These are phyloP conservation scores for Sphenodon punctatus DNA, from an alignment of 2,797 vertebrate species.

Conservation along the genomic window DNA sequence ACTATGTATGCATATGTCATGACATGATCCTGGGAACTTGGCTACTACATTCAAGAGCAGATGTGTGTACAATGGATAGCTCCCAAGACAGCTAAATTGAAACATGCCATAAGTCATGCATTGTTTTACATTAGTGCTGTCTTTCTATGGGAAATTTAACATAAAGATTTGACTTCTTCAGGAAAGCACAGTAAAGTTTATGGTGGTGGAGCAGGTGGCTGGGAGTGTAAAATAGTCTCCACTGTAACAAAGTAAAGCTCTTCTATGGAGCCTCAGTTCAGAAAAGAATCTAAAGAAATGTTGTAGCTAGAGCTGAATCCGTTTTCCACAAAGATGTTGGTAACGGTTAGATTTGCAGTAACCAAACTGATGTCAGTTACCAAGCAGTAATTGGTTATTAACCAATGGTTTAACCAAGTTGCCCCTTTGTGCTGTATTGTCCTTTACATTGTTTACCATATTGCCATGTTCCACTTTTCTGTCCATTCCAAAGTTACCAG, in stretches of 20 bases:
- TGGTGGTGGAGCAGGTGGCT: not conserved
- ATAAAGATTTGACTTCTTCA: not conserved
- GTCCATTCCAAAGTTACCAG: no score
- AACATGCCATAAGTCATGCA: slow-evolving; percentile 42
- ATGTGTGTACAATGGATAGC: slow-evolving; percentile 43
- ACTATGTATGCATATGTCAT: not conserved
- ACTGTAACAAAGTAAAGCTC: not conserved
- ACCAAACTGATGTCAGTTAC: no score
- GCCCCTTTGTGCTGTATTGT: no score
- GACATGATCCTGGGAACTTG: slow-evolving; percentile 54
- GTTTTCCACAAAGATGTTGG: no score
- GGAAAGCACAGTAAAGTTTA: not conserved
- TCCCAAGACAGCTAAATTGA: slow-evolving; percentile 52
- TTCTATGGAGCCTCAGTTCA: no score
- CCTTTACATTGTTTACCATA: no score
- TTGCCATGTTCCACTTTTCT: no score
- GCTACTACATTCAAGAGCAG: slow-evolving; percentile 50
- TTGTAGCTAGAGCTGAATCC: no score
- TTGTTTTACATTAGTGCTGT: slow-evolving; percentile 33
- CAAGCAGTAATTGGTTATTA: no score
- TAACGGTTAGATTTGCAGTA: no score
- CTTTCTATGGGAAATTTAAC: slow-evolving; percentile 47
- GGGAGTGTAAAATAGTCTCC: not conserved
- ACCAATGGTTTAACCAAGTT: no score
- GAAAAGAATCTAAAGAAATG: not conserved